Evolutionary conservation across 30 jellyfish, hydroid and myxozoan genomes (phyloP).

Genomic region (Aurelia sp.): DNA sequence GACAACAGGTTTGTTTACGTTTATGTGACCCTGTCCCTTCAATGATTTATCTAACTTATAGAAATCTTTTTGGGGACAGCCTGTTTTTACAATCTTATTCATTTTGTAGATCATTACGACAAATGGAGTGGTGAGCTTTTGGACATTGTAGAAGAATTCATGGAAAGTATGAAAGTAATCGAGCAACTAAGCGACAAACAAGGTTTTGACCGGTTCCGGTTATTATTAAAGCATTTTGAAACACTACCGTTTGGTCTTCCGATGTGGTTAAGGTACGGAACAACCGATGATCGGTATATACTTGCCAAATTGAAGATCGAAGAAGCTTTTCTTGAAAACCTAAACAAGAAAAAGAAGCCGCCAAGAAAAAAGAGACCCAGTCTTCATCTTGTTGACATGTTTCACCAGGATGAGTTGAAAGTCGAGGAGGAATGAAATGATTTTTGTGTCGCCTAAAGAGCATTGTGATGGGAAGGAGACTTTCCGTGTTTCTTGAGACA

Average conservation of each 20-base stretch:
- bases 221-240: slow-evolving; percentile 40
- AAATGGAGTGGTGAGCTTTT: neutral
- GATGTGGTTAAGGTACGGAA: slow-evolving; percentile 43
- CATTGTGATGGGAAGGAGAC: no score
- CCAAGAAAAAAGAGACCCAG: neutral
- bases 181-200: slow-evolving; percentile 26
- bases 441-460: no score
- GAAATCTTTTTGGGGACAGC: no score
- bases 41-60: no score
- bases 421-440: no score
- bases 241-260: slow-evolving; percentile 33
- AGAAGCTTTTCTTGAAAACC: slow-evolving; percentile 49
- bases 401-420: no score
- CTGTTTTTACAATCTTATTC: neutral
- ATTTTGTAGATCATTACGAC: slow-evolving; percentile 18
- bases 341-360: slow-evolving; percentile 14
- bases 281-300: slow-evolving; percentile 16
- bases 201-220: slow-evolving; percentile 44
- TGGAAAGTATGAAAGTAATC: neutral
- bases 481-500: no score
- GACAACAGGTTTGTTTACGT: no score
- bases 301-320: slow-evolving; percentile 34
- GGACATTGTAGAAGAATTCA: neutral
- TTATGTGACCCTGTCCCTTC: no score
- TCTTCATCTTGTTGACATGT: neutral